These are phyloP conservation scores for Apostichopus japonicus DNA, from an alignment of 35 echinoderm and acorn worm species.

Conservation along the genomic window DNA sequence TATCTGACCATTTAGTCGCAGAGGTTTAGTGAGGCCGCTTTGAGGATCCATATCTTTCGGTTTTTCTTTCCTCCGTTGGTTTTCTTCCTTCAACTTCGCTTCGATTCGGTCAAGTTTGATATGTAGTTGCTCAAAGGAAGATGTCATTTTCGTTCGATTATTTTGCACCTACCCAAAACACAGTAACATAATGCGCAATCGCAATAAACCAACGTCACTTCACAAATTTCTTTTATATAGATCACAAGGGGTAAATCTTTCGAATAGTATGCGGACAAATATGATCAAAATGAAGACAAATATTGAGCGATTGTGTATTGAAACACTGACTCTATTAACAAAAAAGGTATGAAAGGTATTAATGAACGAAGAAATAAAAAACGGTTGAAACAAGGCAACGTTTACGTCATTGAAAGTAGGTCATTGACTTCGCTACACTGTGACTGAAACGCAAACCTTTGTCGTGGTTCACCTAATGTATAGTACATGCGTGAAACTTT, in stretches of 20 bases:
- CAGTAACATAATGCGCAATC: slow-evolving; percentile 33
- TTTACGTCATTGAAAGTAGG: neutral
- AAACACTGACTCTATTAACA: neutral
- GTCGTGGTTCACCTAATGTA: too few species aligned
- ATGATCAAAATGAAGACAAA: neutral
- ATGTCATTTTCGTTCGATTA: slow-evolving; percentile 84
- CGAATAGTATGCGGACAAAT: neutral
- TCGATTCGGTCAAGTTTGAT: slow-evolving; percentile 83
- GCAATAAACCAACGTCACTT: neutral
- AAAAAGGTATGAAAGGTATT: neutral
- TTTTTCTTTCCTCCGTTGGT: slow-evolving; percentile 57
- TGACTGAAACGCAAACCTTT: too few species aligned
- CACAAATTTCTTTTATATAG: neutral
- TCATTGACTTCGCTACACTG: neutral
- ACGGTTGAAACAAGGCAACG: slow-evolving; percentile 5
- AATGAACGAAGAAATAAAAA: neutral
- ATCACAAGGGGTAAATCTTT: neutral
- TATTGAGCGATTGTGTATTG: neutral
- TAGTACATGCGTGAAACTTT: too few species aligned
- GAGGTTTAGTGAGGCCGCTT: slow-evolving; percentile 58
- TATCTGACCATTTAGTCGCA: slow-evolving; percentile 26
- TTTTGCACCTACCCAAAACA: slow-evolving; percentile 71
- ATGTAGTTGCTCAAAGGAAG: slow-evolving; percentile 76
- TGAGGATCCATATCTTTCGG: slow-evolving; percentile 57
- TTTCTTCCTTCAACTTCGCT: slow-evolving; percentile 68